Conservation (phyloP, 2,888 invertebrate species). For the Blera fallax region DNA sequence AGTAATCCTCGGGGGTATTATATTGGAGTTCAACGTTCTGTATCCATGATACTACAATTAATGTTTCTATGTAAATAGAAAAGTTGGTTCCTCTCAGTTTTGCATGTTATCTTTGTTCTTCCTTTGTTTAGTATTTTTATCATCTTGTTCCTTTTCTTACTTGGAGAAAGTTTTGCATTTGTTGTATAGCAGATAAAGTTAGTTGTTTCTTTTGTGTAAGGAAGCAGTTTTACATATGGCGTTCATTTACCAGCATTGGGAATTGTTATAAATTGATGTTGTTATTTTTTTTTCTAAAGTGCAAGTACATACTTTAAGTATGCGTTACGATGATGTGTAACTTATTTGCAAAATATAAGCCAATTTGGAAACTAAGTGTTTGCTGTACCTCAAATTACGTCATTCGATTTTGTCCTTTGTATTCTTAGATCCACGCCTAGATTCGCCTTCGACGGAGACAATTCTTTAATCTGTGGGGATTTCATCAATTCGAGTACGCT, state of each 20-base stretch:
- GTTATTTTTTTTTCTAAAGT: neutral
- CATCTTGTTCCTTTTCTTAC: neutral
- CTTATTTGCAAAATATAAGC: too few species aligned
- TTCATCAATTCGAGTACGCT: too few species aligned
- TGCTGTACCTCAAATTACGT: too few species aligned
- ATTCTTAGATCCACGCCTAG: too few species aligned
- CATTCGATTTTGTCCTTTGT: too few species aligned
- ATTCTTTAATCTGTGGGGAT: too few species aligned
- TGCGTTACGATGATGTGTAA: too few species aligned
- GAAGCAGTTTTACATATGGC: slow-evolving; percentile 9
- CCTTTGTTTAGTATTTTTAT: neutral
- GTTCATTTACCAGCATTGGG: slow-evolving; percentile 14
- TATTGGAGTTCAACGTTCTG: slow-evolving; percentile 24
- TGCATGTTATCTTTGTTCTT: slow-evolving; percentile 11
- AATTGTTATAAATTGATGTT: slow-evolving; percentile 9
- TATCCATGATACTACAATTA: slow-evolving; percentile 26
- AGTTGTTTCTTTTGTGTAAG: neutral
- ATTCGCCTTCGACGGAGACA: too few species aligned
- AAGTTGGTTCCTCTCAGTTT: slow-evolving; percentile 8
- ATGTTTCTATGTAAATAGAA: slow-evolving; percentile 35
- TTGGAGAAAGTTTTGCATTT: neutral
- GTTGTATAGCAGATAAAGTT: neutral
- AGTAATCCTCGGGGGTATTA: slow-evolving; percentile 40
- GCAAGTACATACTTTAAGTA: too few species aligned
- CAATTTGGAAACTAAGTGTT: too few species aligned